A percentile compares a stretch with the other conserved stretches of the same genome.
Evolutionary conservation across 2,797 vertebrate species (phyloP).

Genomic region (Eurystomus glaucurus): DNA sequence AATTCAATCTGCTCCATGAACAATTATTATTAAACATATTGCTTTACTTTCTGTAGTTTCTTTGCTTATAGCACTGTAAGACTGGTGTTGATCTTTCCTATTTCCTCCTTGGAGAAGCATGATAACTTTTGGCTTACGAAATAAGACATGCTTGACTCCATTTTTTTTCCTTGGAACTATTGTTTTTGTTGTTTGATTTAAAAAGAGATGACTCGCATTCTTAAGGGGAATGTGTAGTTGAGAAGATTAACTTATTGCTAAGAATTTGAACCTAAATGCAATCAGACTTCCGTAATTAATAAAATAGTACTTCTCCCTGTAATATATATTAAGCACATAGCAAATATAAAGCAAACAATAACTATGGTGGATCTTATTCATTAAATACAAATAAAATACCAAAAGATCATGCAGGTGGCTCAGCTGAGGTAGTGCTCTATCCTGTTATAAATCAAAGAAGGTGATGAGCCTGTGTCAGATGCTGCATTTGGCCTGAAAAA

Average conservation of each 20-base stretch:
- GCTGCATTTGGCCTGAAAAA: neutral
- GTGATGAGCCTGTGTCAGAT: neutral
- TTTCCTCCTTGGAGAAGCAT: neutral
- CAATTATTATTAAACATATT: neutral
- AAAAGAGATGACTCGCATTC: accelerated
- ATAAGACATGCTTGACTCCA: neutral
- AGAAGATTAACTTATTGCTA: neutral
- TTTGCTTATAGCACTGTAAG: neutral
- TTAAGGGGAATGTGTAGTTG: neutral
- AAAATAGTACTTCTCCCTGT: neutral
- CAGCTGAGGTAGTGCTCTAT: neutral
- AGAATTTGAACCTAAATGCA: neutral
- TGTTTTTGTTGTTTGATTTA: neutral
- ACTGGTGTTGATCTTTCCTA: neutral
- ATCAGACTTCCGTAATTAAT: neutral
- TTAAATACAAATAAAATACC: neutral
- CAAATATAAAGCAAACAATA: neutral
- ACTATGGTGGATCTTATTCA: neutral
- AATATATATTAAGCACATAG: neutral
- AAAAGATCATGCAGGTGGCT: neutral
- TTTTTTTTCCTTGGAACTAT: neutral
- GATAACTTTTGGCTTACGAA: neutral
- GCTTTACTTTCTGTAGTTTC: neutral
- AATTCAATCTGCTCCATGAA: neutral
- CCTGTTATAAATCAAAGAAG: neutral